Conservation (phyloP, 1,140 invertebrate species). For the Centruroides vittatus region DNA sequence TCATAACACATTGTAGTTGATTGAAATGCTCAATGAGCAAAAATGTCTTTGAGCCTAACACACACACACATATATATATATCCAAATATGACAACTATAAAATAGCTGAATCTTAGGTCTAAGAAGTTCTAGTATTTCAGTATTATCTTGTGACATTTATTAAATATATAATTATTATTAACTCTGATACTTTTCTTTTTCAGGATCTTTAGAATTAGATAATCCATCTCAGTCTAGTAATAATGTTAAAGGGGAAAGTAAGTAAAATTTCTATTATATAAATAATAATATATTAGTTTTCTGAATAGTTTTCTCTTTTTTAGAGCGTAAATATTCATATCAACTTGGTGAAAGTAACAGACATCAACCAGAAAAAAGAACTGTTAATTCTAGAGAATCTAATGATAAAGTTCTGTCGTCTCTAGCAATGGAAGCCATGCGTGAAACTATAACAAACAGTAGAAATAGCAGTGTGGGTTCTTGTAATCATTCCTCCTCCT, state of each 20-base stretch:
- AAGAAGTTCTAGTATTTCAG: not conserved
- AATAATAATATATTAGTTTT: not conserved
- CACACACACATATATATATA: not conserved
- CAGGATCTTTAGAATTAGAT: constrained; percentile 37
- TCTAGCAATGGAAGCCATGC: constrained; percentile 26
- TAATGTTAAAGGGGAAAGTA: constrained; percentile 35
- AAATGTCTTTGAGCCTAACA: not conserved
- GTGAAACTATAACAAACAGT: constrained; percentile 22
- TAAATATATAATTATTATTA: not conserved
- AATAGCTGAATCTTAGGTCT: too few relatives aligned
- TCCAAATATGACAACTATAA: too few relatives aligned
- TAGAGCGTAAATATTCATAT: too few relatives aligned
- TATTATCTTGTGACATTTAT: not conserved
- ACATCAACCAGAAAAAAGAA: too few relatives aligned
- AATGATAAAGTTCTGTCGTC: constrained; percentile 44
- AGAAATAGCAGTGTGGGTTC: constrained; percentile 2
- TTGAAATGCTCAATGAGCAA: too few relatives aligned
- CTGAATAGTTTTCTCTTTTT: too few relatives aligned
- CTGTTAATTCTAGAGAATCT: constrained; percentile 24
- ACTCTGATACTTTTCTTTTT: constrained; percentile 1
- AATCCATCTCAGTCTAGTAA: constrained; percentile 25
- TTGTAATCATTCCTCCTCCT: constrained; percentile 11
- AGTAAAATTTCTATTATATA: constrained; percentile 11
- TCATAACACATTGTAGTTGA: too few relatives aligned
- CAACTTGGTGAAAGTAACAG: too few relatives aligned